A percentile compares a stretch with the other conserved stretches of the same genome.
phyloP scores from a whole-genome alignment of 2,888 invertebrate genomes.

The Chymomyza procnemis region DNA sequence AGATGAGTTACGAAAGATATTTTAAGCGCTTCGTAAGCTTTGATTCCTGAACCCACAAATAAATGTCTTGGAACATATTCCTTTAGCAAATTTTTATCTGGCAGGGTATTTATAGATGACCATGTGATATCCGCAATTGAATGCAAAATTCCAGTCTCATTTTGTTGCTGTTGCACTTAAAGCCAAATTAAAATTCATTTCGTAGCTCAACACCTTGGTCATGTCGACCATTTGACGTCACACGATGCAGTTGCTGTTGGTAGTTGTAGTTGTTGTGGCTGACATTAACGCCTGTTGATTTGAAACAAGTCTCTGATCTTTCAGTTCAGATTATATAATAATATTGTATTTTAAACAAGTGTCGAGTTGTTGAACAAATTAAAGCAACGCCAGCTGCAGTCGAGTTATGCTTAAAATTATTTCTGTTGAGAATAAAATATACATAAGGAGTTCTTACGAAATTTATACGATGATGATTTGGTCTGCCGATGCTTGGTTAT shows the following conservation, averaged over 20 bases:
- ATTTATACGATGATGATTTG: not conserved
- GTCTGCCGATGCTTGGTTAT: no score
- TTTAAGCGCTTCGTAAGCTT: not conserved
- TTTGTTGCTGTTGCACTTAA: conserved; percentile 34
- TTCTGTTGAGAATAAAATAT: not conserved
- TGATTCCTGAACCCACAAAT: not conserved
- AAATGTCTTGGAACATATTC: not conserved
- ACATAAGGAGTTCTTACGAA: not conserved
- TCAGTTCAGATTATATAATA: not conserved
- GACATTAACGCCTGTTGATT: conserved; percentile 5
- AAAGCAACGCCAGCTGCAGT: not conserved
- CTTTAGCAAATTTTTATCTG: not conserved
- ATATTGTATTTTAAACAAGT: not conserved
- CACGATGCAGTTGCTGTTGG: conserved; percentile 8
- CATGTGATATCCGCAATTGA: conserved; percentile 65
- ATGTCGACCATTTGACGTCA: conserved; percentile 44
- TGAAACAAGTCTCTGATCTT: not conserved
- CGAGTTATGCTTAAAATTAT: not conserved
- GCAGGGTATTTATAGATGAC: not conserved
- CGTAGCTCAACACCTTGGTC: conserved; percentile 65
- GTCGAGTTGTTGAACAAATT: not conserved
- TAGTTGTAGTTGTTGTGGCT: conserved; percentile 8
- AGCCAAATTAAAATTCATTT: conserved; percentile 66
- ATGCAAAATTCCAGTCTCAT: not conserved
- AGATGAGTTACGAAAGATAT: not conserved